phyloP scores from a whole-genome alignment of 2,888 invertebrate genomes.

The Loripinus fragilis region DNA sequence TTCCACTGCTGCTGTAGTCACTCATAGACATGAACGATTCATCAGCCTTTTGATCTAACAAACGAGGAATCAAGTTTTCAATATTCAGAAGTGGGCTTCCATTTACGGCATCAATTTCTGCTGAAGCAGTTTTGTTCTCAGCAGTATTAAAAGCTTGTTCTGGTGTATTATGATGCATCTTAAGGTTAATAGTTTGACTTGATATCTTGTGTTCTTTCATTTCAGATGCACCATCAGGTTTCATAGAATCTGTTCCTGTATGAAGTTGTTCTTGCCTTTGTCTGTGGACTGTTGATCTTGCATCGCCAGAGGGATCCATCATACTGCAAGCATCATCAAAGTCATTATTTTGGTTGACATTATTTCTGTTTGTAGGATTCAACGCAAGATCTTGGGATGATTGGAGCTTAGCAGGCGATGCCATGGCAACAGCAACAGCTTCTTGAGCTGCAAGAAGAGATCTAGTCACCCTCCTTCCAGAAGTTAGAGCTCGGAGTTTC shows the following conservation, averaged over 20 bases:
- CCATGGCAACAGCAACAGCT: neutral
- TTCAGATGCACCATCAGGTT: neutral
- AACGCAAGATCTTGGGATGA: neutral
- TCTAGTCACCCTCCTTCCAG: conserved; percentile 40
- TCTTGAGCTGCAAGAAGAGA: conserved; percentile 27
- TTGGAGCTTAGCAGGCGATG: neutral
- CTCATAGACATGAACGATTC: conserved; percentile 2
- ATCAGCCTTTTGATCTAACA: neutral
- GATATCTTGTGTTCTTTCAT: neutral
- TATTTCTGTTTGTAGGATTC: neutral
- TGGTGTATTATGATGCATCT: neutral
- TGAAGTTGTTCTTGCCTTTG: neutral
- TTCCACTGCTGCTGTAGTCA: neutral
- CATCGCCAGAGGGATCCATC: conserved; percentile 46
- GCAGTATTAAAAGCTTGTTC: neutral
- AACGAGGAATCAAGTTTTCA: conserved; percentile 1
- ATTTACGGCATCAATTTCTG: neutral
- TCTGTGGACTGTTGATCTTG: conserved; percentile 14
- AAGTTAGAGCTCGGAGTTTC: conserved; percentile 24
- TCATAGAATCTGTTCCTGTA: neutral
- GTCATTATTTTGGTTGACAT: neutral
- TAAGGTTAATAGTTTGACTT: too few relatives aligned
- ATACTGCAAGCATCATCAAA: neutral
- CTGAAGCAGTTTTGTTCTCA: neutral
- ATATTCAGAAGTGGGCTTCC: neutral